A percentile compares a stretch with the other conserved stretches of the same genome.
phyloP scores from a whole-genome alignment of 2,797 vertebrate species.

The Acanthornis magna region DNA sequence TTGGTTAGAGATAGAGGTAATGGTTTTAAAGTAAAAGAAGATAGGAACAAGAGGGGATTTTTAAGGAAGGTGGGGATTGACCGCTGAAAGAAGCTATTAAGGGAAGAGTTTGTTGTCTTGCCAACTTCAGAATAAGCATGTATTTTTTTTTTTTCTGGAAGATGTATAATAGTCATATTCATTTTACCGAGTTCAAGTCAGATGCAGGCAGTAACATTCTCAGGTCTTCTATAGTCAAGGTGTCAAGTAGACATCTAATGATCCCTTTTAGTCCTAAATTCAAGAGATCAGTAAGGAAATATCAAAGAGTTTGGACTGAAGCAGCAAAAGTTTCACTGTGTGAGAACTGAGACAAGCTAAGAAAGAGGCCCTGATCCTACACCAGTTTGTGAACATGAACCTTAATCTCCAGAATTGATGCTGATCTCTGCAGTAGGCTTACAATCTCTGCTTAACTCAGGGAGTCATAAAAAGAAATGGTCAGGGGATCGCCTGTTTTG shows the following conservation, averaged over 20 bases:
- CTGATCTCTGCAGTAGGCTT: not conserved
- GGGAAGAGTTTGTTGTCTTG: not conserved
- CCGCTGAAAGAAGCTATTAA: not conserved
- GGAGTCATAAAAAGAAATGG: not conserved
- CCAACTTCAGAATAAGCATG: not conserved
- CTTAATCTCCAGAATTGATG: not conserved
- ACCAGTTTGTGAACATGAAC: not conserved
- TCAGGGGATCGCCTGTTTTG: not conserved
- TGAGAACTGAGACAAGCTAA: not conserved
- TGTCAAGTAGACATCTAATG: not conserved
- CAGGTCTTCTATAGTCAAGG: not conserved
- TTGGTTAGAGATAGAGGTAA: no score
- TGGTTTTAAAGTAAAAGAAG: not conserved
- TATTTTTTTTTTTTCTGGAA: not conserved
- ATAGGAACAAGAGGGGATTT: not conserved
- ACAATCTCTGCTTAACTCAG: not conserved
- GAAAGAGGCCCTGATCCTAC: not conserved
- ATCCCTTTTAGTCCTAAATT: not conserved
- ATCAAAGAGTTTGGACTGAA: not conserved
- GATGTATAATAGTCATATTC: not conserved
- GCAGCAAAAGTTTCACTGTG: not conserved
- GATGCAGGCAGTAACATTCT: not conserved
- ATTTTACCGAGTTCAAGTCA: not conserved
- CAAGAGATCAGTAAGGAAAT: not conserved
- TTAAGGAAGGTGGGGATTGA: not conserved